A percentile compares a stretch with the other conserved stretches of the same genome.
Conservation (phyloP, 1,140 invertebrate genomes). For the Nasonia longicornis region DNA sequence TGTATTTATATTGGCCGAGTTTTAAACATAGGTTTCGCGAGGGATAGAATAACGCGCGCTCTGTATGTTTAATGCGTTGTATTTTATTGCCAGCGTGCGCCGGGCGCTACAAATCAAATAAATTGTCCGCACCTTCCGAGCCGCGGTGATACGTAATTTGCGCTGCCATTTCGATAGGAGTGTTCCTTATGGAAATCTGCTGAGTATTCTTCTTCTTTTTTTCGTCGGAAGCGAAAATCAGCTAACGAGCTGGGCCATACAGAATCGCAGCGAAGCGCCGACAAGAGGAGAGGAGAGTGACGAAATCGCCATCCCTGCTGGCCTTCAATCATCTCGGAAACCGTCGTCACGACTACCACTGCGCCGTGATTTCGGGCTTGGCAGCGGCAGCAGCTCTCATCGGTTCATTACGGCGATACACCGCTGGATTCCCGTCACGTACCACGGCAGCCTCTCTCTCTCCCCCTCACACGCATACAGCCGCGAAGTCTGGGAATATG, state of each 20-base stretch:
- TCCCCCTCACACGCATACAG: not conserved
- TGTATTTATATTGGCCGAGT: constrained; percentile 25
- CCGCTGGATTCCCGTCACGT: constrained; percentile 43
- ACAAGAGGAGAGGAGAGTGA: constrained; percentile 26
- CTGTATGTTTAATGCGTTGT: constrained; percentile 27
- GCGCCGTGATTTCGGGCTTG: constrained; percentile 18
- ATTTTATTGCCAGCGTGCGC: not conserved
- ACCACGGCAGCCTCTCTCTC: constrained; percentile 15
- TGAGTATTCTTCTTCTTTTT: not conserved
- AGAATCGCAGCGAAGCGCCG: not conserved
- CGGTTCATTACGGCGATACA: constrained; percentile 32
- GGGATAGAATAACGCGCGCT: constrained; percentile 24
- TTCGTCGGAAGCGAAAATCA: not conserved
- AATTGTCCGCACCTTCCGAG: not conserved
- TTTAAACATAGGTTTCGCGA: constrained; percentile 33
- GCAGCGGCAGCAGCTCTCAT: constrained; percentile 20
- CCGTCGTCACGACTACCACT: not conserved
- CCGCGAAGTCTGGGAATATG: constrained; percentile 24
- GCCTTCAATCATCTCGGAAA: constrained; percentile 38
- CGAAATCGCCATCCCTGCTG: constrained; percentile 42
- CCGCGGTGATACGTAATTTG: not conserved
- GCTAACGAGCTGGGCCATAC: not conserved
- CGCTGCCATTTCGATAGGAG: too few species aligned
- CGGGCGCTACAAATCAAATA: constrained; percentile 34
- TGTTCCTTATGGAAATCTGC: not conserved